phyloP scores from a whole-genome alignment of 2,113 vertebrate genomes.

The Oryzias celebensis region DNA sequence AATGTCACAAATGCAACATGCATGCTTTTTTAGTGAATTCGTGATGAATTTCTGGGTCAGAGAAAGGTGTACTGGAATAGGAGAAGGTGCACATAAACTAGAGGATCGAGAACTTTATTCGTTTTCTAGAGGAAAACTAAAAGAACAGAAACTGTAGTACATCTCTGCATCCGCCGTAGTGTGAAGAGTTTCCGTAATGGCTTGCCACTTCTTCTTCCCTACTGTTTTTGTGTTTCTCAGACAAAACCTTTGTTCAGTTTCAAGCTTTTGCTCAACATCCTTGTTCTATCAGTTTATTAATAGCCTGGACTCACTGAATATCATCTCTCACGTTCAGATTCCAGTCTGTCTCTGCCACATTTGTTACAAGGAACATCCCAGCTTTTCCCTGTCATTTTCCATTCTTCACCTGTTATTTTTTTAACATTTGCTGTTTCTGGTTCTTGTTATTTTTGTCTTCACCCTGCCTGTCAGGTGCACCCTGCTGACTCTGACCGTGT shows the following conservation, averaged over 20 bases:
- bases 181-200: background rate
- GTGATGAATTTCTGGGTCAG: too few relatives aligned
- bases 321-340: background rate
- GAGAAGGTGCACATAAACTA: too few relatives aligned
- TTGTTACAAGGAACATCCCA: background rate
- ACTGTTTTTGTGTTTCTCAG: background rate
- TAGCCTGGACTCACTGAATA: background rate
- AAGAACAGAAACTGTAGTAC: background rate
- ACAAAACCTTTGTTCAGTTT: background rate
- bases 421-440: background rate
- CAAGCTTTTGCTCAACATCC: background rate
- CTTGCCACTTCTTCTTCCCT: background rate
- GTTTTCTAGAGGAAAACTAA: background rate
- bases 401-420: background rate
- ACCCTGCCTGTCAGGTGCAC: background rate
- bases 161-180: background rate
- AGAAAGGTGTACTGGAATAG: too few relatives aligned
- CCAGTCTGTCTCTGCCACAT: background rate
- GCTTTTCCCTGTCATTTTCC: background rate
- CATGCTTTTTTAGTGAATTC: too few relatives aligned
- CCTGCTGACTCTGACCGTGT: too few relatives aligned
- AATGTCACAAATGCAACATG: too few relatives aligned
- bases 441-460: background rate
- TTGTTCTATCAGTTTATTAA: background rate
- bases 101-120: background rate